Conservation (phyloP, 1,140 invertebrate species). For the Rhyacophila brunnea region DNA sequence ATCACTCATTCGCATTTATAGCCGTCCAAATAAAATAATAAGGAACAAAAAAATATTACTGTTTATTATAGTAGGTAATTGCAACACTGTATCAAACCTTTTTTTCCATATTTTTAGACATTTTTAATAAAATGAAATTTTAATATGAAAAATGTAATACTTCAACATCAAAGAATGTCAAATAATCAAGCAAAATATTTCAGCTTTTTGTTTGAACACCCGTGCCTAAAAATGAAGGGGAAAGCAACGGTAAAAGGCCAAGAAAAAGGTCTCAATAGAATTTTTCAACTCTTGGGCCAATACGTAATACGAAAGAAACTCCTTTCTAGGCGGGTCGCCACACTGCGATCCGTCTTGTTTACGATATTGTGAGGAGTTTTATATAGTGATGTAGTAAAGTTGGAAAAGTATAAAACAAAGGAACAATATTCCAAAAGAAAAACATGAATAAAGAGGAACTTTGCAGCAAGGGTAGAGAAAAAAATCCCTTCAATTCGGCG, state of each 20-base stretch:
- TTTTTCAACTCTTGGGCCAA: slow-evolving; percentile 7
- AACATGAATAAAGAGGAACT: not conserved
- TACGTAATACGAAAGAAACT: not conserved
- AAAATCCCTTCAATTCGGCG: not conserved
- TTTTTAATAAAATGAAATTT: not conserved
- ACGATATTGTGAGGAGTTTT: slow-evolving; percentile 27
- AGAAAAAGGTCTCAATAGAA: slow-evolving; percentile 27
- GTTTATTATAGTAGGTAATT: too few species aligned
- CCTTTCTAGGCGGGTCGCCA: slow-evolving; percentile 7
- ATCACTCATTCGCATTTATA: too few species aligned
- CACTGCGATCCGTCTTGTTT: slow-evolving; percentile 29
- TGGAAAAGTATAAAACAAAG: slow-evolving; percentile 9
- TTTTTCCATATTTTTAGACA: too few species aligned
- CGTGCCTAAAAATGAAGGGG: slow-evolving; percentile 9
- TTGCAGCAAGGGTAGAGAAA: not conserved
- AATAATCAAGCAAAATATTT: slow-evolving; percentile 27
- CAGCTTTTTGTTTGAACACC: slow-evolving; percentile 12
- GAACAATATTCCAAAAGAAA: slow-evolving; percentile 10
- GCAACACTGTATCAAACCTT: too few species aligned
- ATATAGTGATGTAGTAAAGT: slow-evolving; percentile 20
- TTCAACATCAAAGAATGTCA: slow-evolving; percentile 26
- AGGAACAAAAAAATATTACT: too few species aligned
- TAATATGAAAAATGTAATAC: slow-evolving; percentile 9
- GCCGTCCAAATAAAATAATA: too few species aligned
- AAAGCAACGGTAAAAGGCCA: slow-evolving; percentile 4